Conservation (phyloP, 2,113 vertebrate species). For the Cnemophilus loriae region DNA sequence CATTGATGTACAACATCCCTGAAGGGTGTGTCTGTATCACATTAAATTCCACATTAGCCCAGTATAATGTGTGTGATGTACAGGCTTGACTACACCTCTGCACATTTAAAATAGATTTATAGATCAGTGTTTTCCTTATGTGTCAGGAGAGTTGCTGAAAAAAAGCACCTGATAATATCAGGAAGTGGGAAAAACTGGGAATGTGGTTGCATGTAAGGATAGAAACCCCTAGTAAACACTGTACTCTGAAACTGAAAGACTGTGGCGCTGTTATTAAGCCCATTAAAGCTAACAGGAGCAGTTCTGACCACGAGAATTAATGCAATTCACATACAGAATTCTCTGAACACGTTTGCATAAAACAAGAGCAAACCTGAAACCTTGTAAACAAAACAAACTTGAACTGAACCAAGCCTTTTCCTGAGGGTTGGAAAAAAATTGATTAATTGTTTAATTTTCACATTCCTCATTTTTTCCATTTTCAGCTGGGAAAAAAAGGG, state of each 20-base stretch:
- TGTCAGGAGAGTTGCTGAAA: background rate
- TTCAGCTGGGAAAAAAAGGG: conserved; percentile 35
- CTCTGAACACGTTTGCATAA: background rate
- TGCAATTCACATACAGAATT: background rate
- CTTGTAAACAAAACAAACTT: background rate
- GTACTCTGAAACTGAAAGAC: background rate
- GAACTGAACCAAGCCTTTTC: conserved; percentile 33
- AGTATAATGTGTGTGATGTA: background rate
- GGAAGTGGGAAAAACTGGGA: background rate
- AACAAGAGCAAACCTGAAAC: conserved; percentile 40
- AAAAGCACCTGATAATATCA: background rate
- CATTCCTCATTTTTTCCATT: conserved; percentile 51
- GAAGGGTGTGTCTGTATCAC: background rate
- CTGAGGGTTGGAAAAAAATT: conserved; percentile 36
- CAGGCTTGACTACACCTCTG: background rate
- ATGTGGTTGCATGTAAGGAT: background rate
- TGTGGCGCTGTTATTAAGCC: background rate
- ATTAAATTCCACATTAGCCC: background rate
- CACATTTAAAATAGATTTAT: background rate
- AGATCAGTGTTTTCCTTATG: background rate
- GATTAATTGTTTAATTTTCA: conserved; percentile 65
- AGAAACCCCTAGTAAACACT: background rate
- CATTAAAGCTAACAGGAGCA: background rate
- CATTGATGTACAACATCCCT: background rate
- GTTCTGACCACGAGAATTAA: background rate